Base-by-base conservation (phyloP, 2,888 invertebrate genomes). In the Lepas anatifera region DNA sequence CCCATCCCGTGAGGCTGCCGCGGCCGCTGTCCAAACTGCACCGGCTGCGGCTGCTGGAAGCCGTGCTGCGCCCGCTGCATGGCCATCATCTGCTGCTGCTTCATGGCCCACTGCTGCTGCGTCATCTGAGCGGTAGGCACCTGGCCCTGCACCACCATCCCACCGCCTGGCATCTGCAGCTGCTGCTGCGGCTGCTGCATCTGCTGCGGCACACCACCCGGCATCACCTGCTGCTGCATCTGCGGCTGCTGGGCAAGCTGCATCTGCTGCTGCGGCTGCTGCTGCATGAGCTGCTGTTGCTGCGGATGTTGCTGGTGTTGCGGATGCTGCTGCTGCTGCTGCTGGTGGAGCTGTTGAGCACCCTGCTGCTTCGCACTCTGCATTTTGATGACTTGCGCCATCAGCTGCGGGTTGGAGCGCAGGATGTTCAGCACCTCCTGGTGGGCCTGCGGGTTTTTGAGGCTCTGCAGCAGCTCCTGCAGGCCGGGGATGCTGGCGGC, bases 391-490 rank as follows among this genome's bases (percentile, higher is more conserved):
- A 74, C 73, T 50, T 73, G 71, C 70, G 95, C 93, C 93, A 96
- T 95, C 67, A 97, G 84, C 76, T 92, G 92, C 52, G 96, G 96
- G 82, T 95, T 93, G 74, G 90, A 89, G 81, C 95, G 95, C 74
- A 96, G 85, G 78, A 96, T 93, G 77, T 89, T 87, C 73, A 95
- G 83, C 73, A 92, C 87, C 81, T 92, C 90, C 78, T 89, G 89
- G 78, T 96, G 95, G 78, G 96, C 95, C 78, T 95, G 93, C 74
- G 90, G 95, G 76, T 92, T 92, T 76, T 92, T 87, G 69, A 98
- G 84, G 72, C 94, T 94, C 76, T 89, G 88, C 87, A 96, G 89
- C 32, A 97, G 86, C 80, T 93, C 89, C 76, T 90, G 90, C 70
- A 92, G 81, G 22, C 70, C 74, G 37, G 70, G 74, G 48, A 72